A percentile compares a stretch with the other conserved stretches of the same genome.
Evolutionary conservation across 2,888 invertebrate genomes (phyloP).

Genomic region (Tipula vernalis): DNA sequence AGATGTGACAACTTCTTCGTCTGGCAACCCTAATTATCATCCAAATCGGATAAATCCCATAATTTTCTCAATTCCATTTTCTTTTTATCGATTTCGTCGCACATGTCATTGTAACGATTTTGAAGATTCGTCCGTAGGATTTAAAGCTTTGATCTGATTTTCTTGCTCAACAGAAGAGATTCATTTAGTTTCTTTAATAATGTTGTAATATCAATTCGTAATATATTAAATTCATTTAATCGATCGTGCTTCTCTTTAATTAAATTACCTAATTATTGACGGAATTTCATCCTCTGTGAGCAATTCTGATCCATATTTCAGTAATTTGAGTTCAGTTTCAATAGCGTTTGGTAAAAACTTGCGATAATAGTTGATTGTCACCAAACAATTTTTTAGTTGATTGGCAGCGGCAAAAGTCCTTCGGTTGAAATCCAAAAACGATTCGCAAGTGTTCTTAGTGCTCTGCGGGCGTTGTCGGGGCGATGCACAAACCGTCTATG

Average conservation of each 20-base stretch:
- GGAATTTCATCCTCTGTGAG: conserved; percentile 49
- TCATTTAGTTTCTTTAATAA: conserved; percentile 32
- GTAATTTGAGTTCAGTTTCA: conserved; percentile 23
- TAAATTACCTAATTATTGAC: conserved; percentile 44
- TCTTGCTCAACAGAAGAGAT: conserved; percentile 43
- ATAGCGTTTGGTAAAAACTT: too few relatives aligned
- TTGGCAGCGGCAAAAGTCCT: too few relatives aligned
- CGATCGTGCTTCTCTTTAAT: conserved; percentile 47
- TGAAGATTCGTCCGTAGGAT: conserved; percentile 44
- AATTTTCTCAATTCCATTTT: conserved; percentile 49
- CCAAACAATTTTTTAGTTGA: too few relatives aligned
- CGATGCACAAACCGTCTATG: too few relatives aligned
- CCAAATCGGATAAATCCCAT: conserved; percentile 64
- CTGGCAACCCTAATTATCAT: too few relatives aligned
- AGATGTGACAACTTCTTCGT: too few relatives aligned
- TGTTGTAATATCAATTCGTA: conserved; percentile 32
- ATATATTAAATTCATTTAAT: conserved; percentile 26
- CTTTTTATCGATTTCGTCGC: conserved; percentile 44
- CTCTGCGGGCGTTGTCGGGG: too few relatives aligned
- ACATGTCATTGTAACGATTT: conserved; percentile 43
- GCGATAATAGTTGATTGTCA: too few relatives aligned
- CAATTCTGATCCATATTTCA: conserved; percentile 33
- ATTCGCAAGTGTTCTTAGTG: too few relatives aligned
- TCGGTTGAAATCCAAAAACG: too few relatives aligned
- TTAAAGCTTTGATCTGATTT: conserved; percentile 48